Conservation (phyloP, 2,888 invertebrate species). For the Lypha dubia region DNA sequence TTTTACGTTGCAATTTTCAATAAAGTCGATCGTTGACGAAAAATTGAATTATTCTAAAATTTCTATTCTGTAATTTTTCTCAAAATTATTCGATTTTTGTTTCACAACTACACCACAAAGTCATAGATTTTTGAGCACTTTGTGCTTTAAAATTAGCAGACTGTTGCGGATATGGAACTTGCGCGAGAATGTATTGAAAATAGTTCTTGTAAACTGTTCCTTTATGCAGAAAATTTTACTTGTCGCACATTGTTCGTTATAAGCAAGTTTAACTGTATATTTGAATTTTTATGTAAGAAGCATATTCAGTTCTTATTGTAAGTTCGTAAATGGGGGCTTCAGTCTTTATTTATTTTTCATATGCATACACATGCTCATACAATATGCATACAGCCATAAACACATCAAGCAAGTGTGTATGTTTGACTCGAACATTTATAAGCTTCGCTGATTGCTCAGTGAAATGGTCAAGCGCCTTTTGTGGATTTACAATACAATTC, state of each 20-base stretch:
- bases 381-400: conserved; percentile 11
- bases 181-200: background rate
- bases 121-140: too few species aligned
- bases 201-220: background rate
- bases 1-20: too few species aligned
- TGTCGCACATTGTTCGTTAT: background rate
- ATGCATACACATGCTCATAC: conserved; percentile 27
- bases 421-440: conserved; percentile 62
- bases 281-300: background rate
- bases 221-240: background rate
- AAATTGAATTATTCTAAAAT: too few species aligned
- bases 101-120: too few species aligned
- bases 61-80: too few species aligned
- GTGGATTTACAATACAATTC: conserved; percentile 74
- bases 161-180: background rate
- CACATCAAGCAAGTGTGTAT: conserved; percentile 8
- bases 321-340: conserved; percentile 29
- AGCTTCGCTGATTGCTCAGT: conserved; percentile 73
- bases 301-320: background rate
- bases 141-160: too few species aligned
- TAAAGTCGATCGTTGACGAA: too few species aligned
- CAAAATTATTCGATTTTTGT: too few species aligned
- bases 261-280: background rate
- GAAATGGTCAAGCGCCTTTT: conserved; percentile 76
- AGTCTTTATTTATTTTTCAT: conserved; percentile 25